phyloP scores from a whole-genome alignment of 2,888 invertebrate species.

The Ernsta delagoae region DNA sequence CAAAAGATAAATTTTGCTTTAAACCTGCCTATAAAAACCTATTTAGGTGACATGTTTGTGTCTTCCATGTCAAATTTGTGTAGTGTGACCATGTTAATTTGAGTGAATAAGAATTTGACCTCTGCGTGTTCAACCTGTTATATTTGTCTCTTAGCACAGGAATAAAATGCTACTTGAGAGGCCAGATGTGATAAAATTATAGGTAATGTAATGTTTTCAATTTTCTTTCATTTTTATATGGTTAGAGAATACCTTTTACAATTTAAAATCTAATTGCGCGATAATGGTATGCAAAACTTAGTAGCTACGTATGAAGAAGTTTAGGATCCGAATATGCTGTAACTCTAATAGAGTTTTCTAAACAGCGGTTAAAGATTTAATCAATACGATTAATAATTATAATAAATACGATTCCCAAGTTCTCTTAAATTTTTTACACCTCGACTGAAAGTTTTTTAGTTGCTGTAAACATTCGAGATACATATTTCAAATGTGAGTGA shows the following conservation, averaged over 20 bases:
- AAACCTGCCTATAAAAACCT: slow-evolving; percentile 48
- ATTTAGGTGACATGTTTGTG: slow-evolving; percentile 44
- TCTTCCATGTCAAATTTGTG: slow-evolving; percentile 44
- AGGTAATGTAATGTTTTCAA: slow-evolving; percentile 37
- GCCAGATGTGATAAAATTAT: slow-evolving; percentile 40
- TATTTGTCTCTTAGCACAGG: background rate
- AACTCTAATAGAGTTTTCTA: too few relatives aligned
- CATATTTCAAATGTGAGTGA: slow-evolving; percentile 56
- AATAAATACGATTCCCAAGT: slow-evolving; percentile 68
- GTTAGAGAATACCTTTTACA: background rate
- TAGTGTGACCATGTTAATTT: slow-evolving; percentile 42
- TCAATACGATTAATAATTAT: slow-evolving; percentile 15
- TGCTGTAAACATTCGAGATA: slow-evolving; percentile 33
- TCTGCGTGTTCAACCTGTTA: slow-evolving; percentile 38
- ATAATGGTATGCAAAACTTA: too few relatives aligned
- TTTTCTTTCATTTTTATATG: too few relatives aligned
- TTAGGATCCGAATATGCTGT: too few relatives aligned
- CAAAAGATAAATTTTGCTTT: slow-evolving; percentile 42
- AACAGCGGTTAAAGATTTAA: too few relatives aligned
- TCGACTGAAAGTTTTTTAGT: background rate
- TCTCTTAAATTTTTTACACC: slow-evolving; percentile 41
- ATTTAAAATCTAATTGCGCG: too few relatives aligned
- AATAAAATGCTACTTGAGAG: slow-evolving; percentile 42
- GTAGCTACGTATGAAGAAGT: too few relatives aligned
- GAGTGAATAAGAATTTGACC: slow-evolving; percentile 48